Evolutionary conservation across 2,888 invertebrate species (phyloP).

Genomic region (Chelonus formosanus): DNA sequence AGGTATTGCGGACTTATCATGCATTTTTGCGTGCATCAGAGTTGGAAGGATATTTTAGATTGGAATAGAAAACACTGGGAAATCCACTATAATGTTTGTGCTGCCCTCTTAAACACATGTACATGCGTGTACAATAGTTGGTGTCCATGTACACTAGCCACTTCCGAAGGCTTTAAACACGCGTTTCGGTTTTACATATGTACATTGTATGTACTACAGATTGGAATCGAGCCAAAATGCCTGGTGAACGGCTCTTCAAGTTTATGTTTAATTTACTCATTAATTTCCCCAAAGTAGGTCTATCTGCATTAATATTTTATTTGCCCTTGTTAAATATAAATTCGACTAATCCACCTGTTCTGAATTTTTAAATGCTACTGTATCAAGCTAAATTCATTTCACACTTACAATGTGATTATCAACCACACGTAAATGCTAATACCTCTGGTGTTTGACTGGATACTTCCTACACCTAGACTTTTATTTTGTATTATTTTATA

Average conservation of each 20-base stretch:
- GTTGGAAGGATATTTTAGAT: conserved; percentile 2
- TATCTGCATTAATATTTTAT: no score
- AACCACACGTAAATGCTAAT: no score
- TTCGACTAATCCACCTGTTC: no score
- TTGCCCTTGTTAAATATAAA: no score
- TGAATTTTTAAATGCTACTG: no score
- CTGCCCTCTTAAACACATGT: conserved; percentile 21
- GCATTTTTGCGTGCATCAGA: conserved; percentile 11
- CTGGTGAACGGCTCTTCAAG: neutral
- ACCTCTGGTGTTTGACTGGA: no score
- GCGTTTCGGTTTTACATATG: conserved; percentile 5
- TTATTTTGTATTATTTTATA: no score
- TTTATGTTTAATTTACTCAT: conserved; percentile 4
- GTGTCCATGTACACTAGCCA: conserved; percentile 25
- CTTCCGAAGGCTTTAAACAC: conserved; percentile 20
- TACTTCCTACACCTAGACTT: no score
- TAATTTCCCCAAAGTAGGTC: no score
- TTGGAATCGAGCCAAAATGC: conserved; percentile 19
- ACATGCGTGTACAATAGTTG: conserved; percentile 21
- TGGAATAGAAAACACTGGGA: neutral
- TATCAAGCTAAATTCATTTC: no score
- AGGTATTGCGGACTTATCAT: conserved; percentile 13
- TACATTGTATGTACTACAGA: neutral
- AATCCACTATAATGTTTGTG: conserved; percentile 6
- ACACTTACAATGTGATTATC: no score